These are phyloP conservation scores for Melanostoma scalare DNA, from an alignment of 2,888 invertebrate species.

Conservation along the genomic window DNA sequence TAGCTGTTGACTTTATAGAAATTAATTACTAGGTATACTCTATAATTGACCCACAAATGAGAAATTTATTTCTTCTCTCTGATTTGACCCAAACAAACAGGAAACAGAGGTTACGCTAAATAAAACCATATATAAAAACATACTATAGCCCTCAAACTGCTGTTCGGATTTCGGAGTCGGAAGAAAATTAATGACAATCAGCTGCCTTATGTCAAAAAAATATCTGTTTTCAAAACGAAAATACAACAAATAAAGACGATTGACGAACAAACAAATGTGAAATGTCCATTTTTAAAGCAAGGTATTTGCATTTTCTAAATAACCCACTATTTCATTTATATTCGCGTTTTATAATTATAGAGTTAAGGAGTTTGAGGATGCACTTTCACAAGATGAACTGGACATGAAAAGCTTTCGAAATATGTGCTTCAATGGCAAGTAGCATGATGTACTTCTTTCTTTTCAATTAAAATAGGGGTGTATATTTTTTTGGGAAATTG, in stretches of 20 bases:
- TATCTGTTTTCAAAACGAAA: slow-evolving; percentile 49
- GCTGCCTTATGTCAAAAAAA: slow-evolving; percentile 52
- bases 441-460: neutral
- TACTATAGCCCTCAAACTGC: slow-evolving; percentile 23
- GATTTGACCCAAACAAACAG: too few relatives aligned
- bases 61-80: too few relatives aligned
- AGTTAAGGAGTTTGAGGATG: slow-evolving; percentile 90
- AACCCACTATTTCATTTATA: slow-evolving; percentile 14
- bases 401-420: slow-evolving; percentile 86
- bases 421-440: slow-evolving; percentile 91
- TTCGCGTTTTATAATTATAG: slow-evolving; percentile 82
- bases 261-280: slow-evolving; percentile 75
- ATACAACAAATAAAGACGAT: slow-evolving; percentile 53
- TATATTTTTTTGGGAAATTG: slow-evolving; percentile 48
- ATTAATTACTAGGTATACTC: too few relatives aligned
- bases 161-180: slow-evolving; percentile 39
- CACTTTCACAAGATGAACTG: slow-evolving; percentile 87
- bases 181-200: slow-evolving; percentile 45
- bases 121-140: too few relatives aligned
- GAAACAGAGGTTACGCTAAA: too few relatives aligned
- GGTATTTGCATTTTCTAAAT: slow-evolving; percentile 75
- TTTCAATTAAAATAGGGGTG: slow-evolving; percentile 42
- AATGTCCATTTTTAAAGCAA: slow-evolving; percentile 81
- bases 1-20: too few relatives aligned
- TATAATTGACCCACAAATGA: too few relatives aligned